Evolutionary conservation across 2,888 invertebrate species (phyloP), one percentile per base, ranked within the genome.

Genomic region (Octodonta nipae): DNA sequence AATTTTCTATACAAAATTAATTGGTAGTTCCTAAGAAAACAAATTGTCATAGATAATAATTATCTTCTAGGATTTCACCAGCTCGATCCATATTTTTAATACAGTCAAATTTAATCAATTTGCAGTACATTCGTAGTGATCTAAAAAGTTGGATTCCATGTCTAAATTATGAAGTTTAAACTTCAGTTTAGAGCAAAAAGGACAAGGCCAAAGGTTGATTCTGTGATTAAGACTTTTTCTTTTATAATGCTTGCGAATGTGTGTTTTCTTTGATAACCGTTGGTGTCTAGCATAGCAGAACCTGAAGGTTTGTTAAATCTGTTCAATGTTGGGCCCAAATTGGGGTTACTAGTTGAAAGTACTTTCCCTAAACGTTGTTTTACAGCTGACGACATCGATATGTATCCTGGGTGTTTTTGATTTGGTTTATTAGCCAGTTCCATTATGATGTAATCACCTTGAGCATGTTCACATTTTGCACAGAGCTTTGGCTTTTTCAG

Each of bases 351-450:
- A 13, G 75, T 69, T 7, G 60, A 60, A n/a, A 67, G 46, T 8
- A 63, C 55, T 36, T 66, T 66, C 34, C 61, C 66, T 7, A 62
- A 39, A 16, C 60, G 53, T 39, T 61, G 58, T 38, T 61, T 61
- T 11, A 61, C 58, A 3, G 73, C 73, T 1, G 80, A 80, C 8
- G 76, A 76, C 81, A 81, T 81, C 5, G 79, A 77, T 10, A 80
- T 67, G 47, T 81, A 82, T 75, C 78, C 8, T 73, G 64, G 46
- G 66, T 65, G 40, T 56, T 58, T 45, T 64, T 65, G 40, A 50
- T 56, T 20, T 50, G 50, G 41, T 49, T 50, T 41, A 59, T 54
- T 54, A 1, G 73, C 61, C 12, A 77, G 76, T 52, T 78, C 75
- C 76, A 80, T 78, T 44, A 78, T 63, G 44, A 80, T 61, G 50